These are phyloP conservation scores for Meloe dianella DNA, from an alignment of 2,888 invertebrate species.

Conservation along the genomic window DNA sequence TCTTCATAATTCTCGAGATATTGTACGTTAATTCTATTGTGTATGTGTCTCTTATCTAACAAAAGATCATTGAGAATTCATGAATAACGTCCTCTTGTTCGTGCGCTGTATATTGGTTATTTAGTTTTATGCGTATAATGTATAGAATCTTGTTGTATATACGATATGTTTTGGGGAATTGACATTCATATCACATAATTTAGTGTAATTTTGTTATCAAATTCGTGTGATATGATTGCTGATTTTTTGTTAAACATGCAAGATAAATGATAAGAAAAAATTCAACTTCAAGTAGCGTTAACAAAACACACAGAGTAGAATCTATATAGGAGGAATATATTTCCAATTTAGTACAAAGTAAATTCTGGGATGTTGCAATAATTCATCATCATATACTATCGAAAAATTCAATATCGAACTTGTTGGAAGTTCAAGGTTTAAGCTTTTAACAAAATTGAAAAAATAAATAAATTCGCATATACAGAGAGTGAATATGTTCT, in stretches of 20 bases:
- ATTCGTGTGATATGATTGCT: background rate
- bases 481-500: too few relatives aligned
- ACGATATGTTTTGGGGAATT: background rate
- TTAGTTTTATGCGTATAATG: background rate
- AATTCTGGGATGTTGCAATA: background rate
- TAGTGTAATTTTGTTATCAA: background rate
- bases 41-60: background rate
- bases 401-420: background rate
- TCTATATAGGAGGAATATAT: too few relatives aligned
- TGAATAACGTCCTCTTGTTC: background rate
- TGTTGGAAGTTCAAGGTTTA: background rate
- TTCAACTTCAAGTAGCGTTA: background rate
- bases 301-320: too few relatives aligned
- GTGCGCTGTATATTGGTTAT: background rate
- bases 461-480: too few relatives aligned
- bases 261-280: background rate
- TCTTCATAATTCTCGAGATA: background rate
- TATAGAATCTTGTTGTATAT: background rate
- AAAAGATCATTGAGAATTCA: conserved; percentile 10
- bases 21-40: background rate
- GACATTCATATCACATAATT: background rate
- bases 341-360: too few relatives aligned
- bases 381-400: background rate
- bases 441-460: background rate
- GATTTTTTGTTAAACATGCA: background rate